Percentiles rank a stretch among this genome's conserved stretches.
Conservation (phyloP, 2,888 invertebrate genomes). For the Eupithecia pulchellata region DNA sequence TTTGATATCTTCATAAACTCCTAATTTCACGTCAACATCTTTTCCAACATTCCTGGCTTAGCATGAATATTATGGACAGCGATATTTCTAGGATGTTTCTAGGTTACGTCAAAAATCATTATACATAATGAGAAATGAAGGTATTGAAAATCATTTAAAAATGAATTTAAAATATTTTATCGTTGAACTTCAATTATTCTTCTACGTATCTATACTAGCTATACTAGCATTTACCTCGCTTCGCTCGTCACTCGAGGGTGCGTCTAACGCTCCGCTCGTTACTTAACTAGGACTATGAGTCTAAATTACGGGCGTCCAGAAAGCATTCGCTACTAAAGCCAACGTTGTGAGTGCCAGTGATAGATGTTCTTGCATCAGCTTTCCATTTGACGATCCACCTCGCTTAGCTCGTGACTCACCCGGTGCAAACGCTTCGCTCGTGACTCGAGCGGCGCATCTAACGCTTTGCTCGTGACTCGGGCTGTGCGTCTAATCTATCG, state of each 20-base stretch:
- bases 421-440: constrained; percentile 46
- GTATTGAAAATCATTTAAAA: too few relatives aligned
- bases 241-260: constrained; percentile 32
- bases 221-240: too few relatives aligned
- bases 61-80: background rate
- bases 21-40: background rate
- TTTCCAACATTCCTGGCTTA: background rate
- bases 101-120: background rate
- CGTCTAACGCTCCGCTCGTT: constrained; percentile 14
- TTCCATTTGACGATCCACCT: too few relatives aligned
- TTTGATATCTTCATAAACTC: background rate
- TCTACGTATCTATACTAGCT: too few relatives aligned
- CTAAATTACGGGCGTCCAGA: constrained; percentile 80
- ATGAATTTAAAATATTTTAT: too few relatives aligned
- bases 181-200: too few relatives aligned
- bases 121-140: background rate
- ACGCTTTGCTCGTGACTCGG: constrained; percentile 39
- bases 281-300: constrained; percentile 48
- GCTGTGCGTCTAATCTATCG: constrained; percentile 68
- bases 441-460: constrained; percentile 31
- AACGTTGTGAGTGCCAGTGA: constrained; percentile 48
- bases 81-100: too few relatives aligned
- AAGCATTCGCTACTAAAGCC: constrained; percentile 77
- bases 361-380: constrained; percentile 39
- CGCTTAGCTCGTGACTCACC: constrained; percentile 39